phyloP scores from a whole-genome alignment of 2,113 vertebrate species.

The Bolborhynchus lineola region DNA sequence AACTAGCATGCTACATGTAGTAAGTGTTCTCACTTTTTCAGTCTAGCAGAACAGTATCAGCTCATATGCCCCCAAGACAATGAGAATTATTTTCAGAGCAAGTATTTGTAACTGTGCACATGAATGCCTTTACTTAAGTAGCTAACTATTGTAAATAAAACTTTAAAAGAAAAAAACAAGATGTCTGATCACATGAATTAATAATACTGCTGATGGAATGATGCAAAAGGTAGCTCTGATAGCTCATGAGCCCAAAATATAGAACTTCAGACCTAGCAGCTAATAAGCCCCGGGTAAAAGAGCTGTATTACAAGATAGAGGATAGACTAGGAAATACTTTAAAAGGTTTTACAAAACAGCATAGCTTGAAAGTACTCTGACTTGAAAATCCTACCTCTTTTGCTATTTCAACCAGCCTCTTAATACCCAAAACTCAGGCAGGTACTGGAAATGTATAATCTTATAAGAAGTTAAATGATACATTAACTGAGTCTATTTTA shows the following conservation, averaged over 20 bases:
- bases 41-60: background rate
- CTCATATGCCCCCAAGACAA: fast-evolving
- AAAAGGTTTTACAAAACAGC: background rate
- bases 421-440: background rate
- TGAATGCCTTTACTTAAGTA: background rate
- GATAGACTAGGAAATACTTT: background rate
- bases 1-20: background rate
- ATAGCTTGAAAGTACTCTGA: background rate
- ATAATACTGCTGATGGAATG: background rate
- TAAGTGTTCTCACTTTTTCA: background rate
- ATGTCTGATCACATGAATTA: background rate
- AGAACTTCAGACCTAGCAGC: background rate
- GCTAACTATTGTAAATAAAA: background rate
- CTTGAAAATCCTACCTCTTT: background rate
- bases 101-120: background rate
- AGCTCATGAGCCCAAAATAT: background rate
- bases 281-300: background rate
- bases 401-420: background rate
- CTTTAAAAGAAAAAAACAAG: background rate
- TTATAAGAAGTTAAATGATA: background rate
- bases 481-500: background rate
- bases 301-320: background rate
- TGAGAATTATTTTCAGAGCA: background rate
- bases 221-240: background rate
- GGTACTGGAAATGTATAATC: background rate